Evolutionary conservation across 1,140 invertebrate species (phyloP), one percentile per base, ranked within the genome.

Genomic region (Zaprionus tsacasi): DNA sequence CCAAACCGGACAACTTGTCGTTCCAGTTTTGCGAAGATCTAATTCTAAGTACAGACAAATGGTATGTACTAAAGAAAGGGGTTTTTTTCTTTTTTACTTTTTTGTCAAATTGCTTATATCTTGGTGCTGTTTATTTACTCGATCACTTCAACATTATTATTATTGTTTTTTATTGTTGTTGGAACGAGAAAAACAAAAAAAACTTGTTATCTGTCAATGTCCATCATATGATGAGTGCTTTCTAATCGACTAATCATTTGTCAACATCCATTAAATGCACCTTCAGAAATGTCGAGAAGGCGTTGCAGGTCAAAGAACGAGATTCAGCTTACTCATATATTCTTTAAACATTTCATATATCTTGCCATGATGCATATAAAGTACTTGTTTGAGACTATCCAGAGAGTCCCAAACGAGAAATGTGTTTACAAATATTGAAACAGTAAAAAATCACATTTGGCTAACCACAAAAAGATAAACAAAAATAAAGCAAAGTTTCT

Each of bases 21-120:
- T 59, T 60, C 67, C 56, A 52, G 67, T 69, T 69, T 57, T 54
- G n/a, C 35, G 25, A 35, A 57, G 52, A 30, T 38, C 57, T 30
- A 69, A 61, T 61, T 69, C 67, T 8, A 69, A 57, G 35, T 54
- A 59, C 48, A 15, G 45, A n/a, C 15, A 45, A 7, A 56, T 4
- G 27, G 17, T 27, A 50, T 43, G 33, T 33, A 17, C 12, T 43
- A 48, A 12, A 30, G 8, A 43, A 38, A 56, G 11, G 15, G 63
- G 63, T 27, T 67, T 66, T 66, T 43, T 57, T 30, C 13, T 64
- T 36, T 13, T 50, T 12, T 63, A 35, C 8, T 56, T 56, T 33
- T 33, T 21, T 52, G 21, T 4, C 43, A 30, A 30, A 30, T 30
- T 3, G 27, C 27, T 30, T 5, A 2, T 30, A 30, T 30, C 6